Percentiles rank a stretch among this genome's conserved stretches.
phyloP scores from a whole-genome alignment of 1,140 invertebrate genomes.

The Drosophila persimilis region DNA sequence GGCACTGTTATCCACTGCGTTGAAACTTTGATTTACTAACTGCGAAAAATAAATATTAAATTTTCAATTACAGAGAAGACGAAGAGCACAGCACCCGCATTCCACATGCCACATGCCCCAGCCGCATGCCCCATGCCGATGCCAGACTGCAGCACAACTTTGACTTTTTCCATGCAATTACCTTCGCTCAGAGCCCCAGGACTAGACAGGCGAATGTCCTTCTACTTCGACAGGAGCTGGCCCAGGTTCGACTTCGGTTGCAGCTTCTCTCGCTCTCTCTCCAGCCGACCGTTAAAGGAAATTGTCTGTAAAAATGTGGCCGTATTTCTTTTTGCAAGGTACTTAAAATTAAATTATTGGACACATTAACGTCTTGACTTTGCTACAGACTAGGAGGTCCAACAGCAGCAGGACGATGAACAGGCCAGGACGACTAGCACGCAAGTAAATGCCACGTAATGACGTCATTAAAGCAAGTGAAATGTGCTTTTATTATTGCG shows the following conservation, averaged over 20 bases:
- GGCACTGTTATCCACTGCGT: constrained; percentile 68
- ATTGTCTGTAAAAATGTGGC: constrained; percentile 81
- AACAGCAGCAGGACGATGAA: constrained; percentile 4
- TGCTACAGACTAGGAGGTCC: constrained; percentile 12
- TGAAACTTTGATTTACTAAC: constrained; percentile 80
- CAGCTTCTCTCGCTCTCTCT: constrained; percentile 24
- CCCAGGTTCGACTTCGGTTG: constrained; percentile 38
- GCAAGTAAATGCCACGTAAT: constrained; percentile 78
- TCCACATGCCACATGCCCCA: constrained; percentile 6
- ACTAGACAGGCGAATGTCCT: constrained; percentile 38
- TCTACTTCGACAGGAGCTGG: constrained; percentile 47
- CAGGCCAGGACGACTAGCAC: constrained; percentile 18
- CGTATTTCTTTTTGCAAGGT: constrained; percentile 81
- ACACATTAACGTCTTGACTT: constrained; percentile 82
- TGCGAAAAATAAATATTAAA: constrained; percentile 81
- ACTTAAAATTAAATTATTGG: constrained; percentile 82
- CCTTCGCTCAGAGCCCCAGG: constrained; percentile 42
- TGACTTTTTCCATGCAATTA: constrained; percentile 79
- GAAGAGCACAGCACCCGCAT: neutral
- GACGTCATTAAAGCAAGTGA: constrained; percentile 80
- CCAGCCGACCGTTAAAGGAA: constrained; percentile 69
- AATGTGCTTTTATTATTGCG: constrained; percentile 80
- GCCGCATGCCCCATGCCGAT: neutral
- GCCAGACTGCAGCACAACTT: constrained; percentile 28
- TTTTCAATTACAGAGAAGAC: constrained; percentile 69